Evolutionary conservation across 2,888 invertebrate genomes (phyloP), one percentile per base, ranked within the genome.

Genomic region (Lepidochrysops patricia): DNA sequence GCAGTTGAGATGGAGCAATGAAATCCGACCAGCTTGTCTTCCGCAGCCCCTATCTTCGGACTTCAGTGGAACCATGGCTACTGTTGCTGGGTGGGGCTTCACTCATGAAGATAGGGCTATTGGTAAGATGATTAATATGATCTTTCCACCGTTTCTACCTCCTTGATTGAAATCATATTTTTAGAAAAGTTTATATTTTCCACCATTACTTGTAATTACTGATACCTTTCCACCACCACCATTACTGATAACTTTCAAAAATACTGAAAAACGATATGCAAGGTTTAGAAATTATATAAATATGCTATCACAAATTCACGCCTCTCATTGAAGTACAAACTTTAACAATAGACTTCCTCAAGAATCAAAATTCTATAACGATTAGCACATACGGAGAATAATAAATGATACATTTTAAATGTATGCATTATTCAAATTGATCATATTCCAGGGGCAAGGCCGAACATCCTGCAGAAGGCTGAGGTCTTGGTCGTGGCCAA

Each of bases 71-170:
- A 75, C 77, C 0, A 71, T 86, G 19, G 96, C 94, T 0, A 92
- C 92, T 0, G 95, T 95, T 0, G 94, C 95, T 25, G 97, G 97
- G 4, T 97, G 96, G 96, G 97, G 96, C 0, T 96, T 96, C 91
- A 93, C 94, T 0, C 87, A 94, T 66, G 96, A 96, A 77, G 91
- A 94, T 70, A 91, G 91, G 66, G 90, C 90, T 29, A 89, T 90
- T 79, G 93, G 95, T 91, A 65, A 19, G 63, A 27, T 37, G 9
- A 29, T 29, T 5, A 29, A 7, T 29, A 7, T 35, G n/a, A n/a
- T 25, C n/a, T 26, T 49, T 49, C 13, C 13, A 13, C 4, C 37
- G 13, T 6, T 7, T 1, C 6, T 29, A n/a, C n/a, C n/a, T n/a
- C n/a, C n/a, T n/a, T n/a, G n/a, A n/a, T n/a, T n/a, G n/a, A n/a